Conservation (phyloP, 1,140 invertebrate species). For the Drosophila paulistorum region DNA sequence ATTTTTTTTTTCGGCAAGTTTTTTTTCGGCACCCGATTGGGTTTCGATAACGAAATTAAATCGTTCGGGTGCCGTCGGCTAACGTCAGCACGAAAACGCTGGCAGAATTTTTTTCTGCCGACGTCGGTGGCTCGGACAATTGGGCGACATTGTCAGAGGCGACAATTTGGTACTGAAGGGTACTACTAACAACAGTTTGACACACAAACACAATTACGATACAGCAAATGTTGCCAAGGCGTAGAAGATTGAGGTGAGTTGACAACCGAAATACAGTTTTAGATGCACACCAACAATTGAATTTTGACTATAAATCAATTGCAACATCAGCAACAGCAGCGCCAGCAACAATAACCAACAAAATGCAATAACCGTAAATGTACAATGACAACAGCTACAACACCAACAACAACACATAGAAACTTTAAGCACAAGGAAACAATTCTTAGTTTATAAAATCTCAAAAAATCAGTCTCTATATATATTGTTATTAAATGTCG, state of each 20-base stretch:
- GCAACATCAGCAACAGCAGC: conserved; percentile 18
- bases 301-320: conserved; percentile 36
- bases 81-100: no score
- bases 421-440: not conserved
- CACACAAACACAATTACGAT: conserved; percentile 76
- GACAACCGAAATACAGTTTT: conserved; percentile 28
- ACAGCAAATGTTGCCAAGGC: conserved; percentile 30
- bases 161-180: no score
- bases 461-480: not conserved
- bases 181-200: conserved; percentile 70
- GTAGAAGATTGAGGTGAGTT: conserved; percentile 7
- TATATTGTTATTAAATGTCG: no score
- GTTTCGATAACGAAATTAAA: no score
- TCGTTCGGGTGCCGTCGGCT: no score
- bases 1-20: no score
- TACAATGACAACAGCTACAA: conserved; percentile 3
- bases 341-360: conserved; percentile 27
- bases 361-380: conserved; percentile 39
- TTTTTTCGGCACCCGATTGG: no score
- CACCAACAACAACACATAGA: not conserved
- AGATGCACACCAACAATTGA: conserved; percentile 27
- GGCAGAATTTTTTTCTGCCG: no score
- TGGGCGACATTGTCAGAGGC: no score
- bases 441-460: not conserved
- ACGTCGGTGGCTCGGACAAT: no score